Base-by-base conservation (phyloP, 30 jellyfish, hydroid and myxozoan species). In the Rhopilema esculentum region DNA sequence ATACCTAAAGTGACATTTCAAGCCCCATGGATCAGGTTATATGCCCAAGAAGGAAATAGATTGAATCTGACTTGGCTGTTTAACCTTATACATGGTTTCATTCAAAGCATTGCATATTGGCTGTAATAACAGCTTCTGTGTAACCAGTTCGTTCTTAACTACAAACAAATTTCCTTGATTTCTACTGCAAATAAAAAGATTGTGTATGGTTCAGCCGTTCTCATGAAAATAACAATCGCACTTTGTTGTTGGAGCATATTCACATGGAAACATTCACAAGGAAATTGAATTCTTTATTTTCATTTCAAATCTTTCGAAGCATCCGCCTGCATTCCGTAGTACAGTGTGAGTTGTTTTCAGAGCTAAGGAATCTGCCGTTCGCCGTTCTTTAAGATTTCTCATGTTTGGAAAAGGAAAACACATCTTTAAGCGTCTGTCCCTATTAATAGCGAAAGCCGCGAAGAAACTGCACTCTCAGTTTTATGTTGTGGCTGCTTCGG, bases 401-500 rank as follows among this genome's bases (percentile, higher is more conserved):
- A 40, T 40, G 57, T 40, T 40, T 40, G 57, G 57, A 40, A 40
- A 40, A 40, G 57, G 57, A 40, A 40, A 40, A 40, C 57, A 40
- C 57, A 6, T 2, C 57, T 12, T 2, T 40, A 40, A 6, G 12
- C 6, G 57, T 40, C 57, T 40, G 57, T 40, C 57, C 57, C 57
- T 40, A 40, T 40, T 40, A 40, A 40, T 40, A 40, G 57, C 6
- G 57, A 40, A 40, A 6, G 57, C 12, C 57, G 12, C 57, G 57
- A 40, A 12, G 9, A 40, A 12, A 40, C 9, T 40, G 57, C 57
- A 6, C 12, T 12, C 9, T 40, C 9, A 6, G 12, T 40, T 24
- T 69, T 48, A 16, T 73, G 84, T 73, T 73, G 22, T 73, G 84
- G 84, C 70, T 73, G 50, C 81, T 73, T 73, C 84, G 84, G 84